Evolutionary conservation across 2,797 vertebrate genomes (phyloP).

Genomic region (Takifugu ocellatus): DNA sequence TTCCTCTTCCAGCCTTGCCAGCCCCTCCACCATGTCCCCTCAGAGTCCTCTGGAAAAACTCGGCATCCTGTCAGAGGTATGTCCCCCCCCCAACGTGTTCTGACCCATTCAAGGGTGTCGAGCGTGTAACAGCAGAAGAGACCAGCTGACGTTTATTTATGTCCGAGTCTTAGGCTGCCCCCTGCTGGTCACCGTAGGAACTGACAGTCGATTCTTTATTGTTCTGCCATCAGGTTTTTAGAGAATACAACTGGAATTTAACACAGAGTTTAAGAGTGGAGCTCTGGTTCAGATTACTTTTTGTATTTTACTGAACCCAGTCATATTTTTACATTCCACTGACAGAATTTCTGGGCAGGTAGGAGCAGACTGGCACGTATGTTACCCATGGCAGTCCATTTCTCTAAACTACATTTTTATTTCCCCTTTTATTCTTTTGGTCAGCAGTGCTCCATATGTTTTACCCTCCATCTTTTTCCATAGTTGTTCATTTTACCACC

Average conservation of each 20-base stretch:
- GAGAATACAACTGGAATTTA: too few species aligned
- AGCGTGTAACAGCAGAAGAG: neutral
- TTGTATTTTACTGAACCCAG: slow-evolving; percentile 35
- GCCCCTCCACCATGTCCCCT: slow-evolving; percentile 90
- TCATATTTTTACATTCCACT: slow-evolving; percentile 43
- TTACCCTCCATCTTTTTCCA: slow-evolving; percentile 31
- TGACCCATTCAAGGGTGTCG: neutral
- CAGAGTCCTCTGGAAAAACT: slow-evolving; percentile 77
- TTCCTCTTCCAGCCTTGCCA: slow-evolving; percentile 79
- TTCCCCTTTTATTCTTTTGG: slow-evolving; percentile 22
- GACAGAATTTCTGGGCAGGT: slow-evolving; percentile 46
- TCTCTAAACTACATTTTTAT: slow-evolving; percentile 7
- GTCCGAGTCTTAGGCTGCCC: slow-evolving; percentile 2
- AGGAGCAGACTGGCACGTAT: slow-evolving; percentile 54
- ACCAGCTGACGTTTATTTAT: neutral
- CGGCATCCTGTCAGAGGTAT: slow-evolving; percentile 72
- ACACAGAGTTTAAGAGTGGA: too few species aligned
- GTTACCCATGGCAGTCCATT: slow-evolving; percentile 19
- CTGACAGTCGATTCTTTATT: too few species aligned
- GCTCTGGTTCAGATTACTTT: slow-evolving; percentile 9
- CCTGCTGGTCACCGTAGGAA: slow-evolving; percentile 25
- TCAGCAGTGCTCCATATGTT: slow-evolving; percentile 45
- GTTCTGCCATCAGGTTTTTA: too few species aligned
- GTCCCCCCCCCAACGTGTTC: slow-evolving; percentile 42
- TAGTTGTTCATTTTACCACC: slow-evolving; percentile 23